These are phyloP conservation scores for Australoheros facetus DNA, from an alignment of 2,797 vertebrate genomes.

Conservation along the genomic window DNA sequence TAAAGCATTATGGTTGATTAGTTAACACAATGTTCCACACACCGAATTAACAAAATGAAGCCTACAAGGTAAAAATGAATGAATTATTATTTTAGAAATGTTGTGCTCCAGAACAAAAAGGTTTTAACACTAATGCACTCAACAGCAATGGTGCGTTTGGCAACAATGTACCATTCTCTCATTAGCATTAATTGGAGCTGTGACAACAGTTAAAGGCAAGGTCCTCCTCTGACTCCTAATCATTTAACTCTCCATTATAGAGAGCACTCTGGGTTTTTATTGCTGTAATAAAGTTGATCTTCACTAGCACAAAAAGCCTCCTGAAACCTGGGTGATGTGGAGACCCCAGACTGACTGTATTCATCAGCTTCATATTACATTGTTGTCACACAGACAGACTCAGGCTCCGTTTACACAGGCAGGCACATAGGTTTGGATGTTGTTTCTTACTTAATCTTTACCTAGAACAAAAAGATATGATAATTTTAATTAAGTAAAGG, in stretches of 20 bases:
- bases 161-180: constrained; percentile 71
- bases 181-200: constrained; percentile 81
- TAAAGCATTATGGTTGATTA: constrained; percentile 15
- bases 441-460: constrained; percentile 28
- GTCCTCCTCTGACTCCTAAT: constrained; percentile 77
- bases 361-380: constrained; percentile 62
- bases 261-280: constrained; percentile 83
- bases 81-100: constrained; percentile 25
- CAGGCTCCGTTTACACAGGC: neutral
- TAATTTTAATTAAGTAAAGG: constrained; percentile 26
- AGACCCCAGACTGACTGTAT: constrained; percentile 53
- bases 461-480: constrained; percentile 11
- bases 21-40: constrained; percentile 8
- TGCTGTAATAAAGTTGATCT: constrained; percentile 82
- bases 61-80: constrained; percentile 7
- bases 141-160: constrained; percentile 32
- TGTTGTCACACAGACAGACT: constrained; percentile 1
- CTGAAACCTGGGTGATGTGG: constrained; percentile 62
- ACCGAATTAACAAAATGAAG: constrained; percentile 31
- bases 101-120: constrained; percentile 20
- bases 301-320: constrained; percentile 80
- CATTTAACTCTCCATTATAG: constrained; percentile 85
- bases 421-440: neutral
- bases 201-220: constrained; percentile 77
- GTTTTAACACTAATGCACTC: constrained; percentile 45